Percentiles rank a stretch among this genome's conserved stretches.
phyloP scores from a whole-genome alignment of 1,140 invertebrate species.

The Formica selysi region DNA sequence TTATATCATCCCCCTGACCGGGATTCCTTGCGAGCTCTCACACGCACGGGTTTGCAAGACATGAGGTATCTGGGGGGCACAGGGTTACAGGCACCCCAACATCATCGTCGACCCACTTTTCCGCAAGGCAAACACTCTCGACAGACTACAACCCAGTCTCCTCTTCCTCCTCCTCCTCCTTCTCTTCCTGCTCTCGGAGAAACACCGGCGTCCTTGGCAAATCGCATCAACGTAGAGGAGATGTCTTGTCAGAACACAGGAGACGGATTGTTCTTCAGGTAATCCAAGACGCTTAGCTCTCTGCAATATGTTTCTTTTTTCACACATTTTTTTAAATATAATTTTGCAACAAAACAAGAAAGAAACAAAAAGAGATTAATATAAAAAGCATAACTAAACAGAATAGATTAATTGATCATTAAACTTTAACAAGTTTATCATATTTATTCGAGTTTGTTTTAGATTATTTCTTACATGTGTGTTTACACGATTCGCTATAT shows the following conservation, averaged over 20 bases:
- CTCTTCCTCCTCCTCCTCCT: not conserved
- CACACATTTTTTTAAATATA: conserved; percentile 7
- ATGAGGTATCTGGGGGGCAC: conserved; percentile 13
- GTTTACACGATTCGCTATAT: not conserved
- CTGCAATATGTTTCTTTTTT: not conserved
- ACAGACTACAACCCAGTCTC: conserved; percentile 3
- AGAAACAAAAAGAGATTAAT: not conserved
- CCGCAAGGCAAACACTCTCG: conserved; percentile 30
- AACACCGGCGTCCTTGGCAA: not conserved
- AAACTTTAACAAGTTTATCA: not conserved
- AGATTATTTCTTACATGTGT: not conserved
- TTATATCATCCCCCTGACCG: conserved; percentile 1
- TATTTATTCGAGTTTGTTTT: not conserved
- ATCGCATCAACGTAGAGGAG: conserved; percentile 61
- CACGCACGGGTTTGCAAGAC: conserved; percentile 35
- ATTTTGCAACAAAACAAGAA: not conserved
- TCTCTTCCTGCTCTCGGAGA: not conserved
- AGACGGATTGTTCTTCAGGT: conserved; percentile 77
- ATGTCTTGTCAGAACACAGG: conserved; percentile 78
- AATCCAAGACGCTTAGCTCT: not conserved
- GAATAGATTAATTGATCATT: not conserved
- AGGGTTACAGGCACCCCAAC: conserved; percentile 8
- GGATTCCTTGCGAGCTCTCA: conserved; percentile 46
- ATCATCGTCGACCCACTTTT: conserved; percentile 45
- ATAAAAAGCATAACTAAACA: not conserved